Evolutionary conservation across 2,888 invertebrate species (phyloP), one percentile per base, ranked within the genome.

Genomic region (Parelbella ahira): DNA sequence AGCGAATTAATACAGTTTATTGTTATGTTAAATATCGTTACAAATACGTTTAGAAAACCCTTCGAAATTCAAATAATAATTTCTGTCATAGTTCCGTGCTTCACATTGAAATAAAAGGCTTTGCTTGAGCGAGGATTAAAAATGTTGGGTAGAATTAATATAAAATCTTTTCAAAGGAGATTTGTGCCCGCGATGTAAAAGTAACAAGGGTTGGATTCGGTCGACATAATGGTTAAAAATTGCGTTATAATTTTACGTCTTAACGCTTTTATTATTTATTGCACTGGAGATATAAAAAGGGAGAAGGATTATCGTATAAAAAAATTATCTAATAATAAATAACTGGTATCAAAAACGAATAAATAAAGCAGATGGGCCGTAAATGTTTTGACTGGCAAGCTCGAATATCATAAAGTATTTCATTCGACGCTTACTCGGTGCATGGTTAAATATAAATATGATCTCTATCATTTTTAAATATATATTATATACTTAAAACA

Each of bases 1-100:
- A 55, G 48, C 45, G 50, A 67, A 70, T 70, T 70, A 68, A 71
- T 72, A 72, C 67, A 58, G 46, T 60, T 63, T 59, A 78, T 79
- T 77, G 68, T 75, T 60, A 75, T 71, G 74, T 55, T 66, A 75
- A 81, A 64, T 54, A 54, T 49, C 21, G 49, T 50, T 47, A 48
- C 54, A 59, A 65, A 62, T 51, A 56, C 44, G 54, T 44, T 34
- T 21, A 27, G 9, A 27, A 27, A 30, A 41, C 48, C 51, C 49
- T 53, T 49, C 37, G 32, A 49, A 44, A 32, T 48, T 47, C 39
- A 47, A 48, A 15, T 15, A 15, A 53, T 47, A 46, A 44, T 53
- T 43, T 47, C 41, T 48, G 45, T 45, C 41, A 66, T 60, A 54
- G 32, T 13, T 6, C 39, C 39, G 39, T 39, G 39, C 18, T 25